A percentile compares a stretch with the other conserved stretches of the same genome.
Evolutionary conservation across 1,140 invertebrate genomes (phyloP).

Genomic region (Tetramorium simillimum): DNA sequence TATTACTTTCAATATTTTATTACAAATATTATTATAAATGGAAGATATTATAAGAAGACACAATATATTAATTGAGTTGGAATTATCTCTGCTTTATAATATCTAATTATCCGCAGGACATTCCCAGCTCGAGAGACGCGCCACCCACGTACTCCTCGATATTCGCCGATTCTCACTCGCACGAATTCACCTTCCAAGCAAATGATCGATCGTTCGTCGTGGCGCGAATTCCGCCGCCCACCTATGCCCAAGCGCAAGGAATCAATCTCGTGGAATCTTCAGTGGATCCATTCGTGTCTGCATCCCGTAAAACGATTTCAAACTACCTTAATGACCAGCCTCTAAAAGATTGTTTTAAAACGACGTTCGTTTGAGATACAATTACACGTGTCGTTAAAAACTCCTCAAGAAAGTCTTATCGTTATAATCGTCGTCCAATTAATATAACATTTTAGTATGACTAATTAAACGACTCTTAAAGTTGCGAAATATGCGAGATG

Average conservation of each 20-base stretch:
- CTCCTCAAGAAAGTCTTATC: not conserved
- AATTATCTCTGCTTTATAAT: constrained; percentile 1
- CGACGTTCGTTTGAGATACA: not conserved
- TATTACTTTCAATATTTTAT: not conserved
- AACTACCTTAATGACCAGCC: not conserved
- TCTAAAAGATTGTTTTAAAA: not conserved
- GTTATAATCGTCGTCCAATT: not conserved
- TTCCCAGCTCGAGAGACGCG: constrained; percentile 44
- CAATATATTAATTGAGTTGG: not conserved
- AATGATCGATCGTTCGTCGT: constrained; percentile 57
- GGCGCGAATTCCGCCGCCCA: constrained; percentile 67
- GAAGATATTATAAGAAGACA: not conserved
- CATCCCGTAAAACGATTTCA: constrained; percentile 34
- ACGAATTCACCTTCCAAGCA: constrained; percentile 38
- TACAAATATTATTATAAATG: not conserved
- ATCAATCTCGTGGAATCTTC: constrained; percentile 61
- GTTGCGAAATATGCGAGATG: not conserved
- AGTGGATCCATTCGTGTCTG: constrained; percentile 52
- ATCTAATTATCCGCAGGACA: not conserved
- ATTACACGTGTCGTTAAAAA: not conserved
- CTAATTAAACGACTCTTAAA: not conserved
- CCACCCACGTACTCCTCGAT: constrained; percentile 65
- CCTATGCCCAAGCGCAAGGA: constrained; percentile 71
- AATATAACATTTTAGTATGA: not conserved
- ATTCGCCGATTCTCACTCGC: not conserved